Conservation (phyloP, 2,888 invertebrate genomes). For the Coenonympha glycerion region DNA sequence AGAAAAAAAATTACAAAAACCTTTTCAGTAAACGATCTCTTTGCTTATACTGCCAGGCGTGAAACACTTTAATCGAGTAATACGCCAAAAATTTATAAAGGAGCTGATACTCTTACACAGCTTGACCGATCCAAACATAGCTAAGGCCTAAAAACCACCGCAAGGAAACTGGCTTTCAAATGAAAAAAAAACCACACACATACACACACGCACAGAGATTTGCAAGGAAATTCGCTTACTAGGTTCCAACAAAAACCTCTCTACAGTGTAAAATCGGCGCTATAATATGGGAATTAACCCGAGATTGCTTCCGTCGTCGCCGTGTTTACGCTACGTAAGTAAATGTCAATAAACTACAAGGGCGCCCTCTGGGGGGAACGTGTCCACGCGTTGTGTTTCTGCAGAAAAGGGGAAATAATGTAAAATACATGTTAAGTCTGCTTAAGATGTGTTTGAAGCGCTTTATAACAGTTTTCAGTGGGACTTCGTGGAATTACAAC, state of each 20-base stretch:
- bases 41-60: too few species aligned
- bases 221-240: constrained; percentile 23
- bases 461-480: constrained; percentile 2
- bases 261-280: constrained; percentile 27
- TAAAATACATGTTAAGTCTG: constrained; percentile 37
- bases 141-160: too few species aligned
- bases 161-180: too few species aligned
- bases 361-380: constrained; percentile 54
- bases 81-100: too few species aligned
- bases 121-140: too few species aligned
- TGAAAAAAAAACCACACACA: too few species aligned
- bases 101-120: too few species aligned
- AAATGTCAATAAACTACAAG: constrained; percentile 73
- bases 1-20: too few species aligned
- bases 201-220: too few species aligned
- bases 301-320: constrained; percentile 54
- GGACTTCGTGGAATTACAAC: constrained; percentile 1
- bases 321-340: constrained; percentile 68
- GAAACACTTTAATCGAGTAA: too few species aligned
- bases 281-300: constrained; percentile 41
- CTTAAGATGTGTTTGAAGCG: constrained; percentile 19
- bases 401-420: constrained; percentile 38
- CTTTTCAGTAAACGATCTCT: too few species aligned
- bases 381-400: constrained; percentile 54
- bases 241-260: constrained; percentile 26